These are phyloP conservation scores for Protobothrops mucrosquamatus DNA, from an alignment of 2,113 vertebrate species.

Conservation along the genomic window DNA sequence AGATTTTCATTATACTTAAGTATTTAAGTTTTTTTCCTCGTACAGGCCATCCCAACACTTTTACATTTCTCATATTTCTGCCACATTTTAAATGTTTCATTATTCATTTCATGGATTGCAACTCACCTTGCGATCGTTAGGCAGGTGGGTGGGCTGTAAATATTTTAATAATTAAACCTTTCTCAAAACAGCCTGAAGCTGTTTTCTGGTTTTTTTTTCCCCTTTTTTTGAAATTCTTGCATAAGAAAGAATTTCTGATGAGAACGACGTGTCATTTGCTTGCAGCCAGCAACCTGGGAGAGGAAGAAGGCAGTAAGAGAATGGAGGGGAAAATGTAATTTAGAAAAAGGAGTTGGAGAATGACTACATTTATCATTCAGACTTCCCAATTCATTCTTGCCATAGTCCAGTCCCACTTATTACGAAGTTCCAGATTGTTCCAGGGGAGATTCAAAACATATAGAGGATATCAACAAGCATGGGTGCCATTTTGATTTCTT, in stretches of 20 bases:
- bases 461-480: background rate
- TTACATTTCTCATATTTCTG: too few species aligned
- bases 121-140: too few species aligned
- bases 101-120: too few species aligned
- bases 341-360: background rate
- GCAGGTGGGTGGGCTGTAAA: background rate
- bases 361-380: background rate
- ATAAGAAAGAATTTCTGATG: background rate
- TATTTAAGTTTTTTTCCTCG: too few species aligned
- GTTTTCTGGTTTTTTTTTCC: too few species aligned
- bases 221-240: background rate
- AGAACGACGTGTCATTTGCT: too few species aligned
- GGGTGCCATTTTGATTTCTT: background rate
- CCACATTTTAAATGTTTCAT: too few species aligned
- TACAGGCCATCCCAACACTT: too few species aligned
- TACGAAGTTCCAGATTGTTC: background rate
- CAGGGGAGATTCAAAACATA: background rate
- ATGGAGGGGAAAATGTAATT: background rate
- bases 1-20: too few species aligned
- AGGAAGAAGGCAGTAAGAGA: background rate
- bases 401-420: background rate
- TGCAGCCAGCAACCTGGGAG: too few species aligned
- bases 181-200: background rate
- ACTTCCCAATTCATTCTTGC: background rate
- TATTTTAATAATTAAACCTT: background rate